phyloP scores from a whole-genome alignment of 1,140 invertebrate species.

The Drosophila bocki region DNA sequence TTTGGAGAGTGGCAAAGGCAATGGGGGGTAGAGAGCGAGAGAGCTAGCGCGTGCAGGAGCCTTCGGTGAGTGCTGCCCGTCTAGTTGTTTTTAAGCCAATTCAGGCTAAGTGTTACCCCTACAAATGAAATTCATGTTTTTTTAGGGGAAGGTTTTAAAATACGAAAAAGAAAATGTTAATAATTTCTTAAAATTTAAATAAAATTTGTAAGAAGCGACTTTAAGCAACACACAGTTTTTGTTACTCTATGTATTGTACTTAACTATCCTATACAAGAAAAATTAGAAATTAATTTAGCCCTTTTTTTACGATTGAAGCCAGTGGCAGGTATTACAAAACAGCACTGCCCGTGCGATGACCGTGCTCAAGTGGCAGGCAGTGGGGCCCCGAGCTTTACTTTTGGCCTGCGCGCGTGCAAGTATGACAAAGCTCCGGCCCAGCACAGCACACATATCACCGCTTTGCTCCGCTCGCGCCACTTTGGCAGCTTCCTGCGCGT shows the following conservation, averaged over 20 bases:
- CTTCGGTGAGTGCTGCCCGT: neutral
- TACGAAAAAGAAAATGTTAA: neutral
- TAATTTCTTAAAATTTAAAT: neutral
- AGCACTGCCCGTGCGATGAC: constrained; percentile 9
- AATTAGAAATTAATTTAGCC: too few species aligned
- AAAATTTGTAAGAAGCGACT: neutral
- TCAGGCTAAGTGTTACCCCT: too few species aligned
- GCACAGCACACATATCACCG: neutral
- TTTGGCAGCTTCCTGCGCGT: constrained; percentile 58
- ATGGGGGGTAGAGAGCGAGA: constrained; percentile 5
- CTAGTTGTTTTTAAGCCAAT: neutral
- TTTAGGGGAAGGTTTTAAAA: neutral
- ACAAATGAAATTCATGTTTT: neutral
- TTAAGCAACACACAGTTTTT: neutral
- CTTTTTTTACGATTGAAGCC: neutral
- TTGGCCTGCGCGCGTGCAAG: constrained; percentile 62
- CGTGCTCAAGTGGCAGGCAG: constrained; percentile 52
- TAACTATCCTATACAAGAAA: too few species aligned
- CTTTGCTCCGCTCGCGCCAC: constrained; percentile 10
- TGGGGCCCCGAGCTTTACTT: constrained; percentile 62
- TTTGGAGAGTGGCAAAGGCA: neutral
- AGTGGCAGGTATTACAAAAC: neutral
- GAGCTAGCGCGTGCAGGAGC: constrained; percentile 28
- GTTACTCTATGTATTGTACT: too few species aligned
- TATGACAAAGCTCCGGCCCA: constrained; percentile 56